Base-by-base conservation (phyloP, 2,888 invertebrate species). In the Ashinkailepas kermadecensis region DNA sequence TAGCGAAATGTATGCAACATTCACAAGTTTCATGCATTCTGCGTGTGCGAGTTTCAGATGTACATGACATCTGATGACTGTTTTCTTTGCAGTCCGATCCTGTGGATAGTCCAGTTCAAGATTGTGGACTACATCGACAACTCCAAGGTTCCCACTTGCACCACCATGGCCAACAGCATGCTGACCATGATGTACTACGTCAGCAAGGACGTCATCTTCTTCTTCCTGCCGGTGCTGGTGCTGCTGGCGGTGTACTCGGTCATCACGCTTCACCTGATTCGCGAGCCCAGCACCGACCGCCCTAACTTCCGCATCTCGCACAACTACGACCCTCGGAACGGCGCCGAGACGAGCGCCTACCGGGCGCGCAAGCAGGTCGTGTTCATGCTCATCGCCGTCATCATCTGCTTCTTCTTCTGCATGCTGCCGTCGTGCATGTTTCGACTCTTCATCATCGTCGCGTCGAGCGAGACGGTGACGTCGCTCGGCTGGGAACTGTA, bases 361-460 rank as follows among this genome's bases (percentile, higher is more conserved):
- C 79, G 83, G 39, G 82, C 83, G 11, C 80, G 85, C 54, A 80
- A 82, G 39, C 95, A 95, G 89, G 95, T 95, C 57, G 94, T 96
- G 70, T 89, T 95, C 81, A 96, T 96, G 96, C 88, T 96, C 62
- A 94, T 94, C 12, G 94, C 95, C 0, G 96, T 96, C 0, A 95
- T 96, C 0, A 87, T 95, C 58, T 94, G 95, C 81, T 97, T 97
- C 88, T 97, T 97, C 88, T 88, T 96, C 81, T 96, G 96, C 86
- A 90, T 97, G 78, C 88, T 97, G 83, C 97, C 97, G 0, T 95
- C 96, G 87, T 92, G 95, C 84, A 94, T 95, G 4, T 90, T 97
- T 78, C 95, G 93, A 0, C 88, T 97, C 79, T 96, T 95, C 94
- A 92, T 95, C 83, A 93, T 96, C 82, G 90, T 93, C 82, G 92